phyloP scores from a whole-genome alignment of 1,140 invertebrate species.

The Calosoma granatense region DNA sequence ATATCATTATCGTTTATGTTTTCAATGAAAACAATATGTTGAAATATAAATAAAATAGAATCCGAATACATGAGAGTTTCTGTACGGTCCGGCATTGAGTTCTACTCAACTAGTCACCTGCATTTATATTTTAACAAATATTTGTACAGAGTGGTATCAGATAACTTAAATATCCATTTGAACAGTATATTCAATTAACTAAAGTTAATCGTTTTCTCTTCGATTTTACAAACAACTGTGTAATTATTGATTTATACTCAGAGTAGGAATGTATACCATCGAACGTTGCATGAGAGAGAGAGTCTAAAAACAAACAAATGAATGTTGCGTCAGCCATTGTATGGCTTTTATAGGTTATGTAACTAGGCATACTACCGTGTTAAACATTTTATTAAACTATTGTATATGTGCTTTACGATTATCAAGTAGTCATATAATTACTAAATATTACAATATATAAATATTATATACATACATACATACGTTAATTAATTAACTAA shows the following conservation, averaged over 20 bases:
- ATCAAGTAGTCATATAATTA: neutral
- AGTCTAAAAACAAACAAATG: neutral
- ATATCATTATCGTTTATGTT: too few species aligned
- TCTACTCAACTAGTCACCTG: neutral
- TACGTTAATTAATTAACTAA: too few species aligned
- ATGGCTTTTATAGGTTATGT: neutral
- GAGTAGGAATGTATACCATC: neutral
- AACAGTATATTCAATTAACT: neutral
- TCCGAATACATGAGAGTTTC: too few species aligned
- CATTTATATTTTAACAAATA: constrained; percentile 5
- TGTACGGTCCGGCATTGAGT: neutral
- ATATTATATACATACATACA: neutral
- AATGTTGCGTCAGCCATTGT: constrained; percentile 3
- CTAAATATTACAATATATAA: neutral
- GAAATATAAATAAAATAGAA: too few species aligned
- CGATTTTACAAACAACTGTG: too few species aligned
- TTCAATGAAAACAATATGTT: too few species aligned
- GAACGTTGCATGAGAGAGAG: too few species aligned
- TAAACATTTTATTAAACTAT: constrained; percentile 5
- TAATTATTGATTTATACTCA: too few species aligned
- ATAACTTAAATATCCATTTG: neutral
- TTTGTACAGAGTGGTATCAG: constrained; percentile 5
- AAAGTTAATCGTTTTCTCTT: neutral
- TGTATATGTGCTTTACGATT: constrained; percentile 4
- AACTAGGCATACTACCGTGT: constrained; percentile 7